These are phyloP conservation scores for Mactromeris polynyma DNA, from an alignment of 2,888 invertebrate species.

Conservation along the genomic window DNA sequence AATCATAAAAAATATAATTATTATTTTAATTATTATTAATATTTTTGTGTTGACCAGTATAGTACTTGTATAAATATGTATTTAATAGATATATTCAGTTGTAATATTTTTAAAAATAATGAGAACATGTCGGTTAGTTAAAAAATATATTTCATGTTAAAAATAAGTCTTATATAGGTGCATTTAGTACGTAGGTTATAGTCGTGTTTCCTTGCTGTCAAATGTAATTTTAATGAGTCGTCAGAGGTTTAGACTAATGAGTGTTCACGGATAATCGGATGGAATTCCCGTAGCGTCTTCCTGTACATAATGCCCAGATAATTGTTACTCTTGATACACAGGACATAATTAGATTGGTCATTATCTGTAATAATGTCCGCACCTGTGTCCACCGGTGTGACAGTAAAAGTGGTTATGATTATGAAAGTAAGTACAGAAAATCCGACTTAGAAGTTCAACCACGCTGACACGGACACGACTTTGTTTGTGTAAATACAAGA, in stretches of 20 bases:
- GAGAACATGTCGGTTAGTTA: too few relatives aligned
- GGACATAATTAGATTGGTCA: constrained; percentile 1
- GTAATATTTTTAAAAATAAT: too few relatives aligned
- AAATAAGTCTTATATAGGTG: too few relatives aligned
- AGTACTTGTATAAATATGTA: too few relatives aligned
- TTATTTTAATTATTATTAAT: too few relatives aligned
- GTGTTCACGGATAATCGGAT: background rate
- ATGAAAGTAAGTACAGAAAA: background rate
- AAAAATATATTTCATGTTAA: too few relatives aligned
- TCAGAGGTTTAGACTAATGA: background rate
- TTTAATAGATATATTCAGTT: too few relatives aligned
- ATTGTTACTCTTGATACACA: background rate
- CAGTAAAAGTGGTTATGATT: background rate
- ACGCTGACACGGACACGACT: too few relatives aligned
- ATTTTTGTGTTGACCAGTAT: too few relatives aligned
- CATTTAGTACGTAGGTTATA: background rate
- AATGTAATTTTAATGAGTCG: constrained; percentile 4
- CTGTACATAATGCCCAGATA: background rate
- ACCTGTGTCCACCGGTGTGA: constrained; percentile 15
- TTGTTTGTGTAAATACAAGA: too few relatives aligned
- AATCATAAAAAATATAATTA: too few relatives aligned
- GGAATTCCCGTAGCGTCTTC: background rate
- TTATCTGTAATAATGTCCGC: constrained; percentile 37
- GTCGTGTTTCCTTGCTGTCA: background rate
- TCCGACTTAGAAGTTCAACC: background rate